Percentiles rank a stretch among this genome's conserved stretches.
Evolutionary conservation across 37 sponge, comb jelly and placozoan species (phyloP).

Genomic region (Mnemiopsis leidyi): DNA sequence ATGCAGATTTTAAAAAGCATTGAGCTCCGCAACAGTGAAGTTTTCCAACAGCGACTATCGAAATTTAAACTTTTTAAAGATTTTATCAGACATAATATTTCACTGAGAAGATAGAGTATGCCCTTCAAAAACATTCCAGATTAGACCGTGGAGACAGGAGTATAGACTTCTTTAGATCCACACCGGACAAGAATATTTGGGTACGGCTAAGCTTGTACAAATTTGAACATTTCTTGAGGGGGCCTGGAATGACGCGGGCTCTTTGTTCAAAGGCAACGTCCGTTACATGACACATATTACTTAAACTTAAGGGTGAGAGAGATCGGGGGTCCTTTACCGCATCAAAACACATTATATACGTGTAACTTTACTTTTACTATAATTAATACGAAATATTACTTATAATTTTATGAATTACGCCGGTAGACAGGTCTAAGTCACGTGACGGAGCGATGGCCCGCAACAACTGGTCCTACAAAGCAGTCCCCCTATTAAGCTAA

Average conservation of each 20-base stretch:
- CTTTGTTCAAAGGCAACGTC: not conserved
- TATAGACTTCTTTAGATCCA: not conserved
- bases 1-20: not conserved
- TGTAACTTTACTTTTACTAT: not conserved
- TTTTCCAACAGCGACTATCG: too few species aligned
- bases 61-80: too few species aligned
- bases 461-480: too few species aligned
- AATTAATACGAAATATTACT: not conserved
- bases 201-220: too few species aligned
- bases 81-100: too few species aligned
- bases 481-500: not conserved
- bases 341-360: not conserved
- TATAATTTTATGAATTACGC: not conserved
- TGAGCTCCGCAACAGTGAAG: too few species aligned
- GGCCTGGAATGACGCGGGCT: too few species aligned
- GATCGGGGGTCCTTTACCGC: not conserved
- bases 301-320: not conserved
- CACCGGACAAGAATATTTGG: too few species aligned
- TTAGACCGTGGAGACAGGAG: not conserved
- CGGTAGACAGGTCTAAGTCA: not conserved
- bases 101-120: too few species aligned
- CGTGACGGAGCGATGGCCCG: too few species aligned
- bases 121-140: not conserved
- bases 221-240: too few species aligned
- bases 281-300: not conserved